Evolutionary conservation across 2,888 invertebrate species (phyloP), one percentile per base, ranked within the genome.

Genomic region (Spatulosminthurus flaviceps): DNA sequence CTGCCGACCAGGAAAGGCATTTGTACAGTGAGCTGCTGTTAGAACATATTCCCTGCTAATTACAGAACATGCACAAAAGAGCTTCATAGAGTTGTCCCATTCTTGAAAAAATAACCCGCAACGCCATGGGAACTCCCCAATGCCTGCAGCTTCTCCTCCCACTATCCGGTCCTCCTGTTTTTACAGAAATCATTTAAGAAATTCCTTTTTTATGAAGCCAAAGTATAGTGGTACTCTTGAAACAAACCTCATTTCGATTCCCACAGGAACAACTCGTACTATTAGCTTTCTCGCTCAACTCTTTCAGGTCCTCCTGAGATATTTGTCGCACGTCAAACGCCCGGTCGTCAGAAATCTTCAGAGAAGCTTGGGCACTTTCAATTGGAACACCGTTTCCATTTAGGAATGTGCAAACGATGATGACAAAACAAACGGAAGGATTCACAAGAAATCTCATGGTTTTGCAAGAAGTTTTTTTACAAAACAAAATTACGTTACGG

Each of bases 11-110:
- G 78, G 72, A 24, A 80, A 78, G 64, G 80, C 80, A 60, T 77
- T 74, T 4, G 83, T 83, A 28, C 83, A 83, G 61, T 83, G 83
- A 41, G 82, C 83, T 0, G 83, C 83, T 21, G 83, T 82, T 9
- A 83, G 51, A 28, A 83, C 66, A 73, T 76, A 83, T 26, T 82
- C 76, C n/a, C 64, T 69, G 22, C 74, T 79, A n/a, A 83, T 81
- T n/a, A 78, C 34, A 2, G 78, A 80, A 28, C 80, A 70, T 13
- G 78, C 80, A 66, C 80, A 80, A 24, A 80, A 79, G 42, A 78
- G 43, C 66, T 73, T 43, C n/a, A 72, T 51, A 19, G 51, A 13
- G 16, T n/a, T n/a, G 16, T n/a, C n/a, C 2, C 2, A 4, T 13
- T 51, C 9, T 19, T 51, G 5, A 22, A 64, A 13, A 41, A 70